These are phyloP conservation scores for Cecropterus lyciades DNA, from an alignment of 1,140 invertebrate genomes.

Conservation along the genomic window DNA sequence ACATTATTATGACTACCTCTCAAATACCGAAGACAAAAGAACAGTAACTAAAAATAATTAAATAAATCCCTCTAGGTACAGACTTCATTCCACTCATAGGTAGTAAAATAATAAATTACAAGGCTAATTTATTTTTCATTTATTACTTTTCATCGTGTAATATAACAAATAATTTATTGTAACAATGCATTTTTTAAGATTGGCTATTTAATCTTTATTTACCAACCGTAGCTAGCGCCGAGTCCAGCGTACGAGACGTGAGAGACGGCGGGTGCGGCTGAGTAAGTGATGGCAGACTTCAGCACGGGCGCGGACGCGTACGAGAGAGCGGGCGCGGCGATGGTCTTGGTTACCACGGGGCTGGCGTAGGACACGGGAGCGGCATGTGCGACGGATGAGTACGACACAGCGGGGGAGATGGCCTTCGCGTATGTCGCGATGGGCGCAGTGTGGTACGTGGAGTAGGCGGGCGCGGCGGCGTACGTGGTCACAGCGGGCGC, in stretches of 20 bases:
- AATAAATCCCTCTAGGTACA: too few relatives aligned
- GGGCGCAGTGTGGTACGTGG: too few relatives aligned
- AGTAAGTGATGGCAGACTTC: conserved; percentile 43
- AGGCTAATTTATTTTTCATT: conserved; percentile 8
- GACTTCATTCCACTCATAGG: too few relatives aligned
- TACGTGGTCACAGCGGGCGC: too few relatives aligned
- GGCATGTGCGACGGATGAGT: conserved; percentile 39
- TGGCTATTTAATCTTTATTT: conserved; percentile 22
- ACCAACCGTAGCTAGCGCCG: conserved; percentile 54
- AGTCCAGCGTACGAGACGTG: conserved; percentile 55
- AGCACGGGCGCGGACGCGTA: conserved; percentile 39
- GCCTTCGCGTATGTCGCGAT: conserved; percentile 38
- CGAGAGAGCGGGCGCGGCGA: conserved; percentile 2
- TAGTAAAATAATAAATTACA: background rate
- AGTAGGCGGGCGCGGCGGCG: background rate
- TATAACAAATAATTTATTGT: conserved; percentile 29
- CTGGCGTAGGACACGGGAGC: too few relatives aligned
- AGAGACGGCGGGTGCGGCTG: conserved; percentile 54
- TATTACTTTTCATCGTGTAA: conserved; percentile 9
- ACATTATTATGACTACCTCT: too few relatives aligned
- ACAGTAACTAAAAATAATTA: too few relatives aligned
- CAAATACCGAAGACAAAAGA: too few relatives aligned
- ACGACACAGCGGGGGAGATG: background rate
- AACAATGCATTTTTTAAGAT: background rate
- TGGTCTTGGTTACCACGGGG: background rate